These are phyloP conservation scores for Pachyrhynchus sulphureomaculatus DNA, from an alignment of 1,140 invertebrate species.

Conservation along the genomic window DNA sequence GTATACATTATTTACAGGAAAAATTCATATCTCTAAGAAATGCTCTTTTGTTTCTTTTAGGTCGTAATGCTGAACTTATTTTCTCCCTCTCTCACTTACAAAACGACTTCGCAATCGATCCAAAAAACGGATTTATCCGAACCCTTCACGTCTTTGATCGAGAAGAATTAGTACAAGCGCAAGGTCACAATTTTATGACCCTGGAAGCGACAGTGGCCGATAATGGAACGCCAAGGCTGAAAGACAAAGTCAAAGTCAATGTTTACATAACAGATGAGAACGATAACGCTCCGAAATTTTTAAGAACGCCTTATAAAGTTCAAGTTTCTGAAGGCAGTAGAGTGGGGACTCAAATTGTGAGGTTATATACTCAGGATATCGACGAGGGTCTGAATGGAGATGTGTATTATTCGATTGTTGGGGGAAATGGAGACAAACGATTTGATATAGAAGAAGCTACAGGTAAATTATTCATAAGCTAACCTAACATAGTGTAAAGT, in stretches of 20 bases:
- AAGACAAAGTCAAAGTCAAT: slow-evolving; percentile 86
- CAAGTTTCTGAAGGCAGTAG: slow-evolving; percentile 81
- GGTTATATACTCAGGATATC: slow-evolving; percentile 81
- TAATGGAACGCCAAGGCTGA: slow-evolving; percentile 76
- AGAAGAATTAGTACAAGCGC: slow-evolving; percentile 74
- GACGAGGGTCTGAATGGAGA: slow-evolving; percentile 91
- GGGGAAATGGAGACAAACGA: slow-evolving; percentile 76
- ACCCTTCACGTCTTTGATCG: slow-evolving; percentile 83
- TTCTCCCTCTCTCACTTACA: slow-evolving; percentile 78
- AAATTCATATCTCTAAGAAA: too few species aligned
- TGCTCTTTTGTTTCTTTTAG: too few species aligned
- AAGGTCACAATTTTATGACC: slow-evolving; percentile 74
- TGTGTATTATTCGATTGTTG: slow-evolving; percentile 80
- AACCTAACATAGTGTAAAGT: too few species aligned
- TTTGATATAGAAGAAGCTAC: slow-evolving; percentile 86
- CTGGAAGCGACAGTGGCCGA: slow-evolving; percentile 86
- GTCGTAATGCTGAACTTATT: slow-evolving; percentile 86
- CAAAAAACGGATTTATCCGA: slow-evolving; percentile 89
- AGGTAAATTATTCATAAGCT: slow-evolving; percentile 51
- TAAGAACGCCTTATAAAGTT: slow-evolving; percentile 77
- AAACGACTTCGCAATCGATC: slow-evolving; percentile 84
- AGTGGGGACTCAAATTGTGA: slow-evolving; percentile 76
- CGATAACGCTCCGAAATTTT: slow-evolving; percentile 88
- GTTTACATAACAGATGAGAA: slow-evolving; percentile 89
- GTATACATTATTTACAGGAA: too few species aligned